Percentiles rank a stretch among this genome's conserved stretches.
Evolutionary conservation across 2,797 vertebrate species (phyloP).

Genomic region (Acanthis flammea): DNA sequence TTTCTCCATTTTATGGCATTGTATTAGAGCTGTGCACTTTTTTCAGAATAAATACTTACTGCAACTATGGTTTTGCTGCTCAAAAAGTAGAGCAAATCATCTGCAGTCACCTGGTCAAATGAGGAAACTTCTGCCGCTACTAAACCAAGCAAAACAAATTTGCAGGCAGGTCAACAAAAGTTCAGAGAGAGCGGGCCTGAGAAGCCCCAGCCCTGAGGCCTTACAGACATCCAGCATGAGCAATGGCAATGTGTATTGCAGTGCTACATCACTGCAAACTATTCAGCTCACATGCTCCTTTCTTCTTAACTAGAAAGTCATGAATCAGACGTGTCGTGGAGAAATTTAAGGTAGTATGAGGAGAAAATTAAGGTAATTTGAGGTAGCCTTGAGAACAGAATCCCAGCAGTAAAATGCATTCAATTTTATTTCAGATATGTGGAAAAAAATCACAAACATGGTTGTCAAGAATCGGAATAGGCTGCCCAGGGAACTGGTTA

Average conservation of each 20-base stretch:
- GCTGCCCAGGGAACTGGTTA: neutral
- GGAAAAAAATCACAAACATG: fast-evolving
- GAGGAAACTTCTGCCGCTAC: neutral
- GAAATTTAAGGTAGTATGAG: neutral
- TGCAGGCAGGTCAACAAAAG: neutral
- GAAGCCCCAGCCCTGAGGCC: neutral
- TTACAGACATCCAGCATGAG: neutral
- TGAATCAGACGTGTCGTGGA: fast-evolving
- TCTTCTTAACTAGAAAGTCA: neutral
- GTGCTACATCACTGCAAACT: neutral
- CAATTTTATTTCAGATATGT: neutral
- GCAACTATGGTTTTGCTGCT: neutral
- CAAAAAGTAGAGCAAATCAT: neutral
- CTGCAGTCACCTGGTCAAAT: neutral
- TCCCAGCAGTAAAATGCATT: neutral
- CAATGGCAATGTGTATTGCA: neutral
- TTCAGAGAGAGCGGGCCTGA: neutral
- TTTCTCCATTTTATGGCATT: neutral
- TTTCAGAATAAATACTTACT: neutral
- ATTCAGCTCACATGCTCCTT: neutral
- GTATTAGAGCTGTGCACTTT: neutral
- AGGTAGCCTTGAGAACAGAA: neutral
- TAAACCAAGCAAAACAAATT: neutral
- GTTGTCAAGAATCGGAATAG: fast-evolving
- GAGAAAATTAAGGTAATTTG: neutral